phyloP scores from a whole-genome alignment of 2,797 vertebrate genomes.

The Anguilla marmorata region DNA sequence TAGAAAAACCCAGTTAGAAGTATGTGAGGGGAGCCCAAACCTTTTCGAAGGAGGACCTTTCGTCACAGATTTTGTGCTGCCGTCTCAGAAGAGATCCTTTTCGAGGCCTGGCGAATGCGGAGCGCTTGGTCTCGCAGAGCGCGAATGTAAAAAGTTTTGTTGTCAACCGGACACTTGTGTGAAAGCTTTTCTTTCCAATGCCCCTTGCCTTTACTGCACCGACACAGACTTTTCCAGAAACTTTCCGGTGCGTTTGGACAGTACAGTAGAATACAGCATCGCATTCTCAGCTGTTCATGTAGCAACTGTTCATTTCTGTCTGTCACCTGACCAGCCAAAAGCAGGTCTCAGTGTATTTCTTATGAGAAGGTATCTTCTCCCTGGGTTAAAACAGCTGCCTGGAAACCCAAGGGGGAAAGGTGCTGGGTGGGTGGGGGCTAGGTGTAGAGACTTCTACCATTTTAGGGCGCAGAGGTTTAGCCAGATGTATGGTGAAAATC shows the following conservation, averaged over 20 bases:
- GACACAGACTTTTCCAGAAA: constrained; percentile 52
- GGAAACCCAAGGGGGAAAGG: not conserved
- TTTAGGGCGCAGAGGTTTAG: constrained; percentile 30
- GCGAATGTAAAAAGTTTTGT: constrained; percentile 52
- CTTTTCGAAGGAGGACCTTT: constrained; percentile 1
- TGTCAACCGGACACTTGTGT: constrained; percentile 47
- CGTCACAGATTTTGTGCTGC: not conserved
- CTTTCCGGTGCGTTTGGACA: constrained; percentile 54
- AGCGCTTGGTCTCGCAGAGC: constrained; percentile 12
- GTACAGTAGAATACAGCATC: constrained; percentile 51
- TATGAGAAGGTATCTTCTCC: constrained; percentile 64
- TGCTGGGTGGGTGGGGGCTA: constrained; percentile 22
- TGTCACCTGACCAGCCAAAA: constrained; percentile 34
- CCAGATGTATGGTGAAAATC: constrained; percentile 56
- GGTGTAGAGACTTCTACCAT: constrained; percentile 48
- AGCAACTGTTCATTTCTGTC: constrained; percentile 64
- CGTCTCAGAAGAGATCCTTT: not conserved
- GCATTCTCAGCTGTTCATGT: constrained; percentile 69
- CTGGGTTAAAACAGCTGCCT: constrained; percentile 35
- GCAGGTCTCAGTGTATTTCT: constrained; percentile 55
- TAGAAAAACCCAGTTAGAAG: not conserved
- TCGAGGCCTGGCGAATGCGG: not conserved
- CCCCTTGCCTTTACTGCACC: constrained; percentile 66
- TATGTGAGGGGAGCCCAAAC: not conserved
- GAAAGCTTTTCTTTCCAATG: constrained; percentile 38